Evolutionary conservation across 2,888 invertebrate species (phyloP), one percentile per base, ranked within the genome.

Genomic region (Serripes groenlandicus): DNA sequence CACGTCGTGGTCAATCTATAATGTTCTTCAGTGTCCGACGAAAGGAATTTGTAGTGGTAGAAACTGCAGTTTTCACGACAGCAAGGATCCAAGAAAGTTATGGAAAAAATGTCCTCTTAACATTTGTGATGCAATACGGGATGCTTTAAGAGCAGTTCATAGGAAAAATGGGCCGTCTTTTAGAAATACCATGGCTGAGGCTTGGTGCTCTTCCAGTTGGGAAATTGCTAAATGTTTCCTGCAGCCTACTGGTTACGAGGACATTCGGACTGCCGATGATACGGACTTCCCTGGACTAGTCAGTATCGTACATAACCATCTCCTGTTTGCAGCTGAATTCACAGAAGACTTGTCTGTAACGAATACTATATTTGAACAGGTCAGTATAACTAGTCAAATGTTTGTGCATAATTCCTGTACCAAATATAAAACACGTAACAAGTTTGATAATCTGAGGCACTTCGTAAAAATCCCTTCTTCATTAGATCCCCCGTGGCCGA

Each of bases 171-270:
- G 30, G 21, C 62, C 62, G 18, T 30, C 62, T 21, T 62, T 62
- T 62, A 62, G n/a, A 30, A 62, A 62, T 18, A 32, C 62, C 4
- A 18, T 21, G n/a, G 30, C 62, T 3, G 32, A 62, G 21, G 28
- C 11, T 2, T 62, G 62, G 62, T 32, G 7, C 30, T 32, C 30
- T 5, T 32, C 62, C 3, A 62, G 62, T 21, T 62, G 62, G 62
- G 62, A 62, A 62, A 30, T 62, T 9, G 62, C 32, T 34, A 62
- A 62, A 28, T 62, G 62, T 62, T 62, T 32, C 21, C 30, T 62
- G 62, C 26, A 23, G n/a, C 62, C 62, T 2, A 30, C 30, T 1
- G 62, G 62, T 11, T 62, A 62, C 62, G 21, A 30, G 4, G 34
- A 62, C 9, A 62, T n/a, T 4, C 3, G 32, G 1, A 62, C 62